Conservation (phyloP, 2,888 invertebrate species). For the Coleophora deauratella region DNA sequence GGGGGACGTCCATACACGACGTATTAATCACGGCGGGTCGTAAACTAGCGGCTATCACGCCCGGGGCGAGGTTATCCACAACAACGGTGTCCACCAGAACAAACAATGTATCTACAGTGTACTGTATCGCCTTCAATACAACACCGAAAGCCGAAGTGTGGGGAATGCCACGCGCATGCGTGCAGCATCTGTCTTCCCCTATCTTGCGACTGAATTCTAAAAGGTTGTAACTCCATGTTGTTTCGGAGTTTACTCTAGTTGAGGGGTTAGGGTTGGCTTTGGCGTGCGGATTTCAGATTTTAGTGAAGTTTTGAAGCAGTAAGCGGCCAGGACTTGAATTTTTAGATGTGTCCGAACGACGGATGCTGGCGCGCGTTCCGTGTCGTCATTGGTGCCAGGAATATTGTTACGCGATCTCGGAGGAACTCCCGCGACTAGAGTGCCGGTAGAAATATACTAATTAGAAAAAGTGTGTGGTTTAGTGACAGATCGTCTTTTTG, state of each 20-base stretch:
- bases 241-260: constrained; percentile 14
- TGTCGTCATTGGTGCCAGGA: constrained; percentile 21
- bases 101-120: constrained; percentile 46
- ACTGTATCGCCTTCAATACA: constrained; percentile 28
- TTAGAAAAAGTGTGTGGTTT: constrained; percentile 26
- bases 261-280: background rate
- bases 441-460: constrained; percentile 24
- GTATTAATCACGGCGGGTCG: constrained; percentile 42
- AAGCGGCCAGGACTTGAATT: constrained; percentile 64
- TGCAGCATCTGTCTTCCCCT: constrained; percentile 68
- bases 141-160: constrained; percentile 22
- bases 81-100: constrained; percentile 56
- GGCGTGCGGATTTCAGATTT: constrained; percentile 30
- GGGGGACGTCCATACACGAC: constrained; percentile 11
- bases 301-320: constrained; percentile 50
- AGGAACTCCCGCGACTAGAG: constrained; percentile 13
- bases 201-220: constrained; percentile 27
- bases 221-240: constrained; percentile 19
- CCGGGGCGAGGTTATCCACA: constrained; percentile 39
- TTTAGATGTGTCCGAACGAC: constrained; percentile 62
- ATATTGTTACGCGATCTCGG: constrained; percentile 35
- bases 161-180: constrained; percentile 50
- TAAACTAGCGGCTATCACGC: constrained; percentile 37
- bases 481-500: constrained; percentile 20
- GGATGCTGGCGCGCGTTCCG: constrained; percentile 42